Base-by-base conservation (phyloP, 2,113 vertebrate species). In the Ploceus nigricollis region DNA sequence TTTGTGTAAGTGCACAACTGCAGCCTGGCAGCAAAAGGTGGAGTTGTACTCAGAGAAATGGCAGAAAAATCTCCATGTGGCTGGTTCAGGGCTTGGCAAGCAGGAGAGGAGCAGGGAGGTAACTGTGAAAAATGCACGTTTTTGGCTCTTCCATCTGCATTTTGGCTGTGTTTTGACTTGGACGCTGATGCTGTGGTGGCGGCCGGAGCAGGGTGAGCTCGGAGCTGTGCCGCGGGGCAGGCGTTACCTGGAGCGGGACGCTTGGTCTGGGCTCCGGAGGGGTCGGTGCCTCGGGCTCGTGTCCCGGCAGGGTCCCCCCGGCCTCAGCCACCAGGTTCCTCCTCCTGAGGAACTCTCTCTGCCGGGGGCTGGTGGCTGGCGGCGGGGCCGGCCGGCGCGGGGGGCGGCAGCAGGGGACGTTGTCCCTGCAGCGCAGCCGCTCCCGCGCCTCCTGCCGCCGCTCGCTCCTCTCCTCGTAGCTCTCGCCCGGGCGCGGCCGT, bases 391-490 rank as follows among this genome's bases (percentile, higher is more conserved):
- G 48, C 31, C 48, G 75, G 13, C 27, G 3, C 3, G 45, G 82
- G 27, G 7, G 91, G 24, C 97, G 97, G 80, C 98, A 97, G 10
- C 63, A 61, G 7, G 95, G 98, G 65, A 25, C 15, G 5, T 97
- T 97, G 78, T 63, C 65, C 16, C 96, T 89, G 16, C 75, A 27
- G 27, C 97, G 64, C 54, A 83, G 92, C 69, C 19, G 90, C 87
- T 98, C 97, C 28, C 97, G 76, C 9, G 9, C 93, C 94, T 98
- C 96, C 1, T 98, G 97, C 27, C 97, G 78, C 40, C 98, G 94
- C 89, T 98, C 98, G 1, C 95, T 97, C 89, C 97, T 94, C 78
- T 98, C 98, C 15, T 98, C 98, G 2, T 97, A 98, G 95, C 96
- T 98, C 92, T 98, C 98, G 2, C 60, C 73, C 30, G 44, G 10